A percentile compares a stretch with the other conserved stretches of the same genome.
Conservation (phyloP, 2,888 invertebrate species). For the Pterostichus madidus region DNA sequence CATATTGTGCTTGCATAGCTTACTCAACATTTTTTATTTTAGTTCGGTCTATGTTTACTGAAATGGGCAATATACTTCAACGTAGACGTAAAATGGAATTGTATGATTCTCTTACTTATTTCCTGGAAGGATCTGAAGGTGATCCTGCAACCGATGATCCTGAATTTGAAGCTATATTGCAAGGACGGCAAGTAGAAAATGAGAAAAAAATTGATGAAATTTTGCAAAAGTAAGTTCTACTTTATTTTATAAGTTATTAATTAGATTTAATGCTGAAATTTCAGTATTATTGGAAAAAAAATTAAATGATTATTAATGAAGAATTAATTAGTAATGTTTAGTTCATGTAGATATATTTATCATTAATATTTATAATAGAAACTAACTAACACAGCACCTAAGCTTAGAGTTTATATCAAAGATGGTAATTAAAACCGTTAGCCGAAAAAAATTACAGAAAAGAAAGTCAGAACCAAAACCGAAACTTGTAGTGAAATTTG, state of each 20-base stretch:
- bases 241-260: not conserved
- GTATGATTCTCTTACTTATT: constrained; percentile 29
- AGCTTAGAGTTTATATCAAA: no score
- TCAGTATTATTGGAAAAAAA: no score
- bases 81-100: constrained; percentile 55
- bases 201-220: constrained; percentile 37
- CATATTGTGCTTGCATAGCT: not conserved
- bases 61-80: constrained; percentile 38
- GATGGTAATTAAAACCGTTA: no score
- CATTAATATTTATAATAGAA: no score
- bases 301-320: not conserved
- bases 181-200: not conserved
- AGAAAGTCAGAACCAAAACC: no score
- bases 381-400: no score
- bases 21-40: constrained; percentile 9
- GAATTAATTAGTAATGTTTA: no score
- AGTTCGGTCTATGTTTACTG: constrained; percentile 48
- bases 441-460: no score
- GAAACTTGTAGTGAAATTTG: no score
- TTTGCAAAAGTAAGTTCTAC: constrained; percentile 16
- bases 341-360: no score
- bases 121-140: constrained; percentile 11
- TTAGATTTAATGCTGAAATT: no score
- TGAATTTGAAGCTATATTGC: constrained; percentile 8
- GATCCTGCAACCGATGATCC: constrained; percentile 22